Base-by-base conservation (phyloP, 2,797 vertebrate genomes). In the Hybognathus amarus region DNA sequence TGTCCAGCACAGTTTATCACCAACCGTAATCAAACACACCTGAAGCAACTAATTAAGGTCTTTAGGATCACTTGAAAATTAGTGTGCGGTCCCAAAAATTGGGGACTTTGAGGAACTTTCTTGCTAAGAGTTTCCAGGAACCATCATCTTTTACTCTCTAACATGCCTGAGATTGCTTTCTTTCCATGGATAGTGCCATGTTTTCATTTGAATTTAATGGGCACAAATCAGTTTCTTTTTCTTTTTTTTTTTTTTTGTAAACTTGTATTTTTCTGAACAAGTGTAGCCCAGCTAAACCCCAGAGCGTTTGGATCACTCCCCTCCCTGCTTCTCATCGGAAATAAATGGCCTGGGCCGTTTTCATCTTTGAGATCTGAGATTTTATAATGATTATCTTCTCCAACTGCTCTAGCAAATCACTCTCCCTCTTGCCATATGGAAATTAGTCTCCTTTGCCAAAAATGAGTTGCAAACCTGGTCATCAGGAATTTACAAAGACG, bases 401-500 rank as follows among this genome's bases (percentile, higher is more conserved):
- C 68, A 74, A n/a, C 45, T 66, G 78, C 66, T 77, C 30, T 69
- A 82, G 85, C 68, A 73, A 71, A 77, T 83, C 73, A 38, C 36
- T 76, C 20, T 79, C 47, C 38, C 52, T 52, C 61, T 54, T 74
- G 59, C 64, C 85, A 81, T 84, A 85, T 88, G 80, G 83, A 87
- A 87, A 87, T 77, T 63, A 82, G 64, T 33, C 52, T 75, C 80
- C 64, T 69, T 38, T 54, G 70, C 50, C 78, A 68, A 71, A 85
- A 83, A 84, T 77, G 63, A 81, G 69, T 82, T 74, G 69, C 24
- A 85, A 80, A 85, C 56, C 82, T 82, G 61, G 83, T 40, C 75
- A 73, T 67, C 30, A 64, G 79, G 81, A 85, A 83, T 88, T 86
- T 77, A 76, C 83, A 85, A 77, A 85, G 81, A 79, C 75, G 40